phyloP scores from a whole-genome alignment of 1,140 invertebrate genomes.

The Littorina saxatilis region DNA sequence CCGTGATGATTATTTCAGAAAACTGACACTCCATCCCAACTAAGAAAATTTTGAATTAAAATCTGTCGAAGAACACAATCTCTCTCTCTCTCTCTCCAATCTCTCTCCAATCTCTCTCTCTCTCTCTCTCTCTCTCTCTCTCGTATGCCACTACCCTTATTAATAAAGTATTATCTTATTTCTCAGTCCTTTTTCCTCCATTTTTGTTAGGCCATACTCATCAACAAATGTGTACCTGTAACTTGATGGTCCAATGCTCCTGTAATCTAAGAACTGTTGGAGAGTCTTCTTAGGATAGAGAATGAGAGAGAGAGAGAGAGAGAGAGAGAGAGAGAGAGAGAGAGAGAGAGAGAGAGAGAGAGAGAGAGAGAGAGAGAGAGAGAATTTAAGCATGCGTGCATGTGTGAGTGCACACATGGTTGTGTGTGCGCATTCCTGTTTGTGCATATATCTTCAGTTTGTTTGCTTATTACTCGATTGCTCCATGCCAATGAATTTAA shows the following conservation, averaged over 20 bases:
- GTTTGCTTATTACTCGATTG: too few species aligned
- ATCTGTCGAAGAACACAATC: too few species aligned
- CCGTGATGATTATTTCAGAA: background rate
- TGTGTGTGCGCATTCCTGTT: conserved; percentile 3
- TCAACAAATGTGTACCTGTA: too few species aligned
- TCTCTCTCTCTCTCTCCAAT: background rate
- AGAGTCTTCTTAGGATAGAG: too few species aligned
- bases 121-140: background rate
- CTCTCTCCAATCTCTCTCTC: background rate
- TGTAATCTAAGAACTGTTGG: too few species aligned
- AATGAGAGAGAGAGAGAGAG: conserved; percentile 20
- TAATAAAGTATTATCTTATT: too few species aligned
- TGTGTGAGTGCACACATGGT: background rate
- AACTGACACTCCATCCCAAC: background rate
- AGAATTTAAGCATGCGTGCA: background rate
- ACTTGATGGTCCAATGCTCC: too few species aligned
- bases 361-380: conserved; percentile 27
- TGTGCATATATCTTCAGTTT: background rate
- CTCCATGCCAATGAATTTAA: too few species aligned
- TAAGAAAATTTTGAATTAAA: too few species aligned
- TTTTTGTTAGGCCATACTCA: too few species aligned
- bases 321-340: conserved; percentile 28
- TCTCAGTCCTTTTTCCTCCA: too few species aligned
- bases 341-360: conserved; percentile 26
- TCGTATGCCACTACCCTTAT: background rate